These are phyloP conservation scores for Mormyrops boulengeri DNA, from an alignment of 2,797 vertebrate genomes.

Conservation along the genomic window DNA sequence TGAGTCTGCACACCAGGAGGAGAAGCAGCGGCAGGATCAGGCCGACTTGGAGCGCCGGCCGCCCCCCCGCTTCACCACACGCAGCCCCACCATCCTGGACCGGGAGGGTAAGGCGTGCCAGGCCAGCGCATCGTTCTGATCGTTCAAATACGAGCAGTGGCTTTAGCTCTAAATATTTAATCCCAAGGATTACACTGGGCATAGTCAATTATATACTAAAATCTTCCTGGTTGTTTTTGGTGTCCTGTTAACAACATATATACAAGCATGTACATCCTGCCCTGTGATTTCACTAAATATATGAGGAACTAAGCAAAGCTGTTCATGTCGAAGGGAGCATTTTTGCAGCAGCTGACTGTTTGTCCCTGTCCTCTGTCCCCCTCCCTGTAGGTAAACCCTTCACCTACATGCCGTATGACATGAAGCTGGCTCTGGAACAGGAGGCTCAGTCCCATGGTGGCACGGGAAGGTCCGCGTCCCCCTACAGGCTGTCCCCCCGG, in stretches of 20 bases:
- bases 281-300: neutral
- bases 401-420: slow-evolving; percentile 78
- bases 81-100: slow-evolving; percentile 76
- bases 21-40: slow-evolving; percentile 86
- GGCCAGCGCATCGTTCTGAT: neutral
- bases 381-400: slow-evolving; percentile 74
- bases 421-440: slow-evolving; percentile 77
- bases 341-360: neutral
- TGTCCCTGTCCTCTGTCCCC: slow-evolving; percentile 28
- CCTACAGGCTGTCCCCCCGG: slow-evolving; percentile 77
- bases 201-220: neutral
- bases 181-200: neutral
- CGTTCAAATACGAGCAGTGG: neutral
- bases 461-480: slow-evolving; percentile 67
- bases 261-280: neutral
- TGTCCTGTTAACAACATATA: neutral
- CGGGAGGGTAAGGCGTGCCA: slow-evolving; percentile 73
- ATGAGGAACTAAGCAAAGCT: neutral
- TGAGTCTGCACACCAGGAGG: slow-evolving; percentile 84
- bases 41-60: slow-evolving; percentile 74
- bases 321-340: neutral
- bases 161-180: neutral
- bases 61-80: slow-evolving; percentile 60
- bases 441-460: slow-evolving; percentile 63
- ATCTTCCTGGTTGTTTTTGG: neutral